phyloP scores from a whole-genome alignment of 1,140 invertebrate species.

The Ctenoplectra terminalis region DNA sequence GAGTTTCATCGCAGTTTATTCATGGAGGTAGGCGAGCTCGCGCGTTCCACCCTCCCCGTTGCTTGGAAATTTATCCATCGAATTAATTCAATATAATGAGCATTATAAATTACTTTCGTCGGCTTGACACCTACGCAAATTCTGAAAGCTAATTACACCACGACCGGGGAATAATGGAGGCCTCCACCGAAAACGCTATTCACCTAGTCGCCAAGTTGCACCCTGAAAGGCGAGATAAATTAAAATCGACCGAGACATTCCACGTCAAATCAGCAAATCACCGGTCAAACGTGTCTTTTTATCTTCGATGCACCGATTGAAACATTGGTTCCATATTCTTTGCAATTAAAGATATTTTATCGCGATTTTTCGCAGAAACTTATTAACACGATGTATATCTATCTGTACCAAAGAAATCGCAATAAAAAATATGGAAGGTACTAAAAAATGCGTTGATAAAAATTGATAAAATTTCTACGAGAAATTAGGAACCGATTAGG shows the following conservation, averaged over 20 bases:
- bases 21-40: not conserved
- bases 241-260: constrained; percentile 43
- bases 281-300: constrained; percentile 45
- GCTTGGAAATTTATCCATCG: constrained; percentile 29
- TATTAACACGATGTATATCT: too few relatives aligned
- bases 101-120: constrained; percentile 46
- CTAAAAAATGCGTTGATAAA: too few relatives aligned
- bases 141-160: constrained; percentile 46
- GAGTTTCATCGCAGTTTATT: constrained; percentile 18
- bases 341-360: too few relatives aligned
- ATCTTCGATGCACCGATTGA: not conserved
- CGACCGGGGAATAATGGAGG: constrained; percentile 22
- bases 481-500: too few relatives aligned
- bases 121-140: constrained; percentile 31
- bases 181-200: not conserved
- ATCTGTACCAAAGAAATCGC: too few relatives aligned
- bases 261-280: constrained; percentile 21
- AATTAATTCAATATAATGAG: constrained; percentile 38
- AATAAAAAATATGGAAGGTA: too few relatives aligned
- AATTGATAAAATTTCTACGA: too few relatives aligned
- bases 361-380: too few relatives aligned
- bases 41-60: not conserved
- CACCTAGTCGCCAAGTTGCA: not conserved
- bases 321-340: too few relatives aligned
- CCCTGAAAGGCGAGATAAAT: constrained; percentile 43